These are phyloP conservation scores for Cynopterus brachyotis DNA, from an alignment of 2,113 vertebrate species.

Conservation along the genomic window DNA sequence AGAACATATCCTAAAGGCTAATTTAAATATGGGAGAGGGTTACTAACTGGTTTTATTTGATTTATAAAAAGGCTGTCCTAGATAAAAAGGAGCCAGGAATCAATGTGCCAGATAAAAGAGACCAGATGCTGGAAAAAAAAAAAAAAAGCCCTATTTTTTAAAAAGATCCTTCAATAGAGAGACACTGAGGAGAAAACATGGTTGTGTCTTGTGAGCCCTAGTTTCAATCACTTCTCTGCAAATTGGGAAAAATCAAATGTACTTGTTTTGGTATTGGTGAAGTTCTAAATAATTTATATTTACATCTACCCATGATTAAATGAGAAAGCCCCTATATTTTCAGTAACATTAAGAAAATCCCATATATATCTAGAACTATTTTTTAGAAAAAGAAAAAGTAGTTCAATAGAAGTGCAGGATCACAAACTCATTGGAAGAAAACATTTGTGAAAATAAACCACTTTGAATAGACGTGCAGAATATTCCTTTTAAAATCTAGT, in stretches of 20 bases:
- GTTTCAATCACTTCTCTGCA: conserved; percentile 18
- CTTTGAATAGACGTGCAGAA: not conserved
- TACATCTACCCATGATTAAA: conserved; percentile 28
- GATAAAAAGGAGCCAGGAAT: conserved; percentile 73
- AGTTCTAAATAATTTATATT: not conserved
- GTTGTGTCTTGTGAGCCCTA: not conserved
- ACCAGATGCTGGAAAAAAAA: conserved; percentile 64
- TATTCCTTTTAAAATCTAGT: not conserved
- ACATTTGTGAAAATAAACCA: conserved; percentile 40
- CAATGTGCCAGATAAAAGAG: conserved; percentile 75
- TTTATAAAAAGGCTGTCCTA: conserved; percentile 73
- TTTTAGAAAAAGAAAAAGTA: not conserved
- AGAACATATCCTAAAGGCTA: conserved; percentile 37
- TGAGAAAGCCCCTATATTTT: conserved; percentile 38
- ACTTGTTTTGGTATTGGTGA: not conserved
- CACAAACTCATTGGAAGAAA: accelerated
- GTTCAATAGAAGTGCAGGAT: not conserved
- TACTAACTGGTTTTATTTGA: conserved; percentile 58
- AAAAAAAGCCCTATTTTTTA: conserved; percentile 60
- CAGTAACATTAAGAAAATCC: conserved; percentile 13
- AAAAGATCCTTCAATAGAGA: conserved; percentile 10
- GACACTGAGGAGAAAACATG: not conserved
- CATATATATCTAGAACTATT: not conserved
- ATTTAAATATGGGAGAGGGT: conserved; percentile 49
- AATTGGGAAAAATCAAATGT: conserved; percentile 27